phyloP scores from a whole-genome alignment of 2,113 vertebrate genomes.

The Bubo blakistoni region DNA sequence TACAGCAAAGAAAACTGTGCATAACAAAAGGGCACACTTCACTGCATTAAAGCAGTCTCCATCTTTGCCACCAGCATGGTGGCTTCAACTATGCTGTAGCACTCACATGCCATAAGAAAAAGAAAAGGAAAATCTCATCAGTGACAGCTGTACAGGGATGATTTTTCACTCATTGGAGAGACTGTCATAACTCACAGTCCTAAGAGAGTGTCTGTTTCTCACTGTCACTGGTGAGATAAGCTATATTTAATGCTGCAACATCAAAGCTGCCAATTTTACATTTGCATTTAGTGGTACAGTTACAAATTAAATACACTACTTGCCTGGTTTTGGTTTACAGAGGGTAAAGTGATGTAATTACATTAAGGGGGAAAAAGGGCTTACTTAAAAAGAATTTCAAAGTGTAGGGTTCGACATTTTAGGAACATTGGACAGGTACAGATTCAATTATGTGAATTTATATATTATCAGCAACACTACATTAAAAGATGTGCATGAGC shows the following conservation, averaged over 20 bases:
- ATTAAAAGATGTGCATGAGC: neutral
- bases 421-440: neutral
- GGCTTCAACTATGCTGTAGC: neutral
- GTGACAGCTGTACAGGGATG: conserved; percentile 43
- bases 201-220: conserved; percentile 67
- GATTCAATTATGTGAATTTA: neutral
- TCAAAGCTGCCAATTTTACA: conserved; percentile 61
- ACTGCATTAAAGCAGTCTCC: neutral
- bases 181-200: conserved; percentile 66
- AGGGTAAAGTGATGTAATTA: conserved; percentile 34
- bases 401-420: neutral
- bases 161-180: conserved; percentile 55
- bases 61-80: neutral
- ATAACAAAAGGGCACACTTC: neutral
- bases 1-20: neutral
- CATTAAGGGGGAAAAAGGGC: neutral
- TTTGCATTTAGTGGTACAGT: conserved; percentile 43
- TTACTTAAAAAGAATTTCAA: neutral
- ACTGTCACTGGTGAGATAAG: conserved; percentile 67
- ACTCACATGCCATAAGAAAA: neutral
- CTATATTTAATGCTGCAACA: conserved; percentile 34
- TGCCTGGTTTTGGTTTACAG: conserved; percentile 2
- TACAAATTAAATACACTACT: conserved; percentile 10
- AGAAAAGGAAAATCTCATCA: conserved; percentile 9
- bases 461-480: neutral